Evolutionary conservation across 2,113 vertebrate genomes (phyloP).

Genomic region (Podilymbus podiceps): DNA sequence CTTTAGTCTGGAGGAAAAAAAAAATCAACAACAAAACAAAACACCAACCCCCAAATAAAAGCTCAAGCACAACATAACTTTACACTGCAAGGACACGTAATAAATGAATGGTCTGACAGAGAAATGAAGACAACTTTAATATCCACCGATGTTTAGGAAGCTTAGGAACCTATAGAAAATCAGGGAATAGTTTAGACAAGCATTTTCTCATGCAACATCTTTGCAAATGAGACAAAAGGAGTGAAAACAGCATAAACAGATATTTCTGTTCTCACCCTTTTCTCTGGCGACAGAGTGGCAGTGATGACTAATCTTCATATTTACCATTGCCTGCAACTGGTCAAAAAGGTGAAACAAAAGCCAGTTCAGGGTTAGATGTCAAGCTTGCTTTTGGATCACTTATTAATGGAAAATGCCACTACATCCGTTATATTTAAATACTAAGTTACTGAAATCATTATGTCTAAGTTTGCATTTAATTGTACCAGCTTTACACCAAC

Average conservation of each 20-base stretch:
- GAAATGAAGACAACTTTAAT: neutral
- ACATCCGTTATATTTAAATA: neutral
- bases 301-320: neutral
- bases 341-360: neutral
- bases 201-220: neutral
- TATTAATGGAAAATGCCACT: neutral
- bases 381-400: neutral
- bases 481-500: neutral
- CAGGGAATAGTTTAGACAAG: neutral
- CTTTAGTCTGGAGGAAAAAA: neutral
- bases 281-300: accelerated
- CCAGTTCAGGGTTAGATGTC: neutral
- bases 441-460: neutral
- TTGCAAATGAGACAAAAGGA: neutral
- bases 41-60: neutral
- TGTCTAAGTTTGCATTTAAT: neutral
- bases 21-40: neutral
- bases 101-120: neutral
- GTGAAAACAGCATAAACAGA: neutral
- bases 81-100: neutral
- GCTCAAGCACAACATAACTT: neutral
- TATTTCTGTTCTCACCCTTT: neutral
- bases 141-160: neutral
- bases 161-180: neutral
- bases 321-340: neutral